phyloP scores from a whole-genome alignment of 2,113 vertebrate genomes.

The Ginglymostoma cirratum region DNA sequence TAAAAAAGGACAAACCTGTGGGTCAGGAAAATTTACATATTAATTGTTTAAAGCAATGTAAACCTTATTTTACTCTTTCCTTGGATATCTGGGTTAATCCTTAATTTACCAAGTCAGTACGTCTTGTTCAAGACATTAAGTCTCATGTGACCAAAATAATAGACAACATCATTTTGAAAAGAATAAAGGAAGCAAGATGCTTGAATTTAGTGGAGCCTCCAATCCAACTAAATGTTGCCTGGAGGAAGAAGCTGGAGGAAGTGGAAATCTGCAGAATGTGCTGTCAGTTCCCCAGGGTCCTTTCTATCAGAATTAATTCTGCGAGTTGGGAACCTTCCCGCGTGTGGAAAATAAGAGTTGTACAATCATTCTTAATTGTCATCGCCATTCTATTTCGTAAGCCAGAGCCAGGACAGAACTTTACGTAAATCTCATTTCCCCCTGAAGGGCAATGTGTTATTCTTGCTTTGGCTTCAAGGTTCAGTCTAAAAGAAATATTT shows the following conservation, averaged over 20 bases:
- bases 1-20: not conserved
- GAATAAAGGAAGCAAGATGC: not conserved
- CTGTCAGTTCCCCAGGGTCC: not conserved
- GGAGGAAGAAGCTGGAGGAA: not conserved
- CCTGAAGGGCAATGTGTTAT: not conserved
- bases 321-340: slow-evolving; percentile 1
- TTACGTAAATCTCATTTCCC: not conserved
- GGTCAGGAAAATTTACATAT: not conserved
- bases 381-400: not conserved
- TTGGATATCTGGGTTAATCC: not conserved
- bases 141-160: not conserved
- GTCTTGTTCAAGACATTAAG: not conserved
- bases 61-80: not conserved
- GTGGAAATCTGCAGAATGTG: not conserved
- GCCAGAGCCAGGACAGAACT: not conserved
- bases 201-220: not conserved
- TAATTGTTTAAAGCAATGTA: not conserved
- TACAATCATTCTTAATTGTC: not conserved
- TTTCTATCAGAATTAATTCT: not conserved
- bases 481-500: not conserved
- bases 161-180: not conserved
- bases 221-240: not conserved
- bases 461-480: slow-evolving; percentile 15
- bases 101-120: not conserved
- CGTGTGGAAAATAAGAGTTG: not conserved